phyloP scores from a whole-genome alignment of 2,888 invertebrate genomes.

The Agrypnus murinus region DNA sequence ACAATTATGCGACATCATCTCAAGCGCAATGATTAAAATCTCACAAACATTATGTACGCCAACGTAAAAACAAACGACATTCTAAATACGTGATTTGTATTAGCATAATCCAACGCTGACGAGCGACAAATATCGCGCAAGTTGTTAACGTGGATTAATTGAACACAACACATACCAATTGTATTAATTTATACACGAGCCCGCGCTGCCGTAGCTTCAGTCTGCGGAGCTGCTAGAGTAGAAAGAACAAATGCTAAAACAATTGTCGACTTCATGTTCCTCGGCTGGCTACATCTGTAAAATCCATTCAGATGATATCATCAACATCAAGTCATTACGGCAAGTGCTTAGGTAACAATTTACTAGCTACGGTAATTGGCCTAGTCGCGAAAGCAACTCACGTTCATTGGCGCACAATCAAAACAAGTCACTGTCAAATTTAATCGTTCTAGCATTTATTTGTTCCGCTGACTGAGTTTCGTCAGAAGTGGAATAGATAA shows the following conservation, averaged over 20 bases:
- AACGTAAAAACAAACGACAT: too few relatives aligned
- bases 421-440: constrained; percentile 46
- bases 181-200: too few relatives aligned
- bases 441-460: constrained; percentile 40
- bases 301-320: constrained; percentile 41
- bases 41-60: too few relatives aligned
- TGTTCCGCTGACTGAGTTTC: constrained; percentile 19
- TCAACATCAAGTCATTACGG: constrained; percentile 38
- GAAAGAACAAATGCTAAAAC: constrained; percentile 25
- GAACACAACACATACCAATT: too few relatives aligned
- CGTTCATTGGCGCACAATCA: constrained; percentile 45
- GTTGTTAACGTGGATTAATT: too few relatives aligned
- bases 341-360: constrained; percentile 38
- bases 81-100: too few relatives aligned
- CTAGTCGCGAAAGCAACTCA: constrained; percentile 41
- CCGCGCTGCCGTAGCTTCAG: too few relatives aligned
- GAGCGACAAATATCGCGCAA: too few relatives aligned
- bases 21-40: too few relatives aligned
- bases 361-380: constrained; percentile 37
- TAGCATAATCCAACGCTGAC: too few relatives aligned
- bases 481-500: constrained; percentile 2
- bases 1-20: too few relatives aligned
- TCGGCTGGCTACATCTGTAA: constrained; percentile 33
- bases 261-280: constrained; percentile 26
- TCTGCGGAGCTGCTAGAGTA: too few relatives aligned